phyloP scores from a whole-genome alignment of 2,113 vertebrate genomes.

The Chloropsis hardwickii region DNA sequence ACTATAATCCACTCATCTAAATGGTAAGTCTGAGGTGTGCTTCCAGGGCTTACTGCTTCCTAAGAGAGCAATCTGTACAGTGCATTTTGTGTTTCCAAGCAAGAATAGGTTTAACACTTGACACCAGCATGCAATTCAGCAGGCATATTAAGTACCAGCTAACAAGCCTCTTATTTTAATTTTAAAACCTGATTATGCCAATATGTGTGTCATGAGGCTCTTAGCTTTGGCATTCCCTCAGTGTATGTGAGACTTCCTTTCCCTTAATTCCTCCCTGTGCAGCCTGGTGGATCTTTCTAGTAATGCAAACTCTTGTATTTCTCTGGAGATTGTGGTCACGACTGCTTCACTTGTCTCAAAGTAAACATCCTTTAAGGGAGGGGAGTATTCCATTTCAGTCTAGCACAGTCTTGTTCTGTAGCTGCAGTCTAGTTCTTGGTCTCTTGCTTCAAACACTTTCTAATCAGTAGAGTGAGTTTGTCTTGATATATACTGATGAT shows the following conservation, averaged over 20 bases:
- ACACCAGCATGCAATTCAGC: background rate
- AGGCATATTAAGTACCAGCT: background rate
- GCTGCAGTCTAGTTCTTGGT: background rate
- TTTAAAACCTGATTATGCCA: background rate
- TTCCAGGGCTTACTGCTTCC: background rate
- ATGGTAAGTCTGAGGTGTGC: background rate
- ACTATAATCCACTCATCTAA: background rate
- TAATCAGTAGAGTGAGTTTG: background rate
- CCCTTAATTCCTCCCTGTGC: background rate
- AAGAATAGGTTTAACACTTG: background rate
- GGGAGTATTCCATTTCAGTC: background rate
- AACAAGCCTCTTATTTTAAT: background rate
- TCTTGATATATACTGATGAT: background rate
- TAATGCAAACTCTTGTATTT: background rate
- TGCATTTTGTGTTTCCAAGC: background rate
- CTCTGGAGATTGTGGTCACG: background rate
- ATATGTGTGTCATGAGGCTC: background rate
- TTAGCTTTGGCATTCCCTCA: background rate
- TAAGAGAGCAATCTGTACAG: background rate
- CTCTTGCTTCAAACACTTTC: background rate
- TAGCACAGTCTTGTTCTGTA: background rate
- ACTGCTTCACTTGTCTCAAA: background rate
- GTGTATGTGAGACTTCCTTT: background rate
- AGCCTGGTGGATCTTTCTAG: background rate
- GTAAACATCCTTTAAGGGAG: background rate